Percentiles rank a stretch among this genome's conserved stretches.
Evolutionary conservation across 2,888 invertebrate species (phyloP).

Genomic region (Tipula confusa): DNA sequence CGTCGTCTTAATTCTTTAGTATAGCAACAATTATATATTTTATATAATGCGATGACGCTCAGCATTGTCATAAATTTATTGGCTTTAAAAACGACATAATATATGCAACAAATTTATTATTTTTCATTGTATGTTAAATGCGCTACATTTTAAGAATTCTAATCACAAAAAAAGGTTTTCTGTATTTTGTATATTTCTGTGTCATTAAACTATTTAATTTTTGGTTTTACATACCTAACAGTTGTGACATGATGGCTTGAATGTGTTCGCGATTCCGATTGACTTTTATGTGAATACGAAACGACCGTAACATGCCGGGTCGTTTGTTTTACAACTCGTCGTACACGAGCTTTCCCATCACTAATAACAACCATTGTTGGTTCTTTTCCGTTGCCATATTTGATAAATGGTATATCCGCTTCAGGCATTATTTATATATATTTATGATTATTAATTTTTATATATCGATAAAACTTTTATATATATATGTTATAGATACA

Average conservation of each 20-base stretch:
- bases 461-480: background rate
- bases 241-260: slow-evolving; percentile 51
- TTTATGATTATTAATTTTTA: background rate
- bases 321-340: slow-evolving; percentile 49
- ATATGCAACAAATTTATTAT: background rate
- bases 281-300: slow-evolving; percentile 47
- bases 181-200: background rate
- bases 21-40: background rate
- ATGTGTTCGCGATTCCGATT: slow-evolving; percentile 49
- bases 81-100: background rate
- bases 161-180: background rate
- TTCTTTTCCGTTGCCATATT: slow-evolving; percentile 45
- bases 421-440: slow-evolving; percentile 33
- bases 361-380: slow-evolving; percentile 50
- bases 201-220: slow-evolving; percentile 16
- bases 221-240: slow-evolving; percentile 46
- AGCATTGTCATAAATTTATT: background rate
- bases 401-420: slow-evolving; percentile 45
- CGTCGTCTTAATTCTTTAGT: background rate
- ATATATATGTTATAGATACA: no score
- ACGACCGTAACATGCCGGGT: slow-evolving; percentile 51
- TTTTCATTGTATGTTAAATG: background rate
- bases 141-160: slow-evolving; percentile 9
- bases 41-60: background rate
- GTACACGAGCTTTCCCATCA: slow-evolving; percentile 49